These are phyloP conservation scores for Heliconius cydno DNA, from an alignment of 2,888 invertebrate genomes.

Conservation along the genomic window DNA sequence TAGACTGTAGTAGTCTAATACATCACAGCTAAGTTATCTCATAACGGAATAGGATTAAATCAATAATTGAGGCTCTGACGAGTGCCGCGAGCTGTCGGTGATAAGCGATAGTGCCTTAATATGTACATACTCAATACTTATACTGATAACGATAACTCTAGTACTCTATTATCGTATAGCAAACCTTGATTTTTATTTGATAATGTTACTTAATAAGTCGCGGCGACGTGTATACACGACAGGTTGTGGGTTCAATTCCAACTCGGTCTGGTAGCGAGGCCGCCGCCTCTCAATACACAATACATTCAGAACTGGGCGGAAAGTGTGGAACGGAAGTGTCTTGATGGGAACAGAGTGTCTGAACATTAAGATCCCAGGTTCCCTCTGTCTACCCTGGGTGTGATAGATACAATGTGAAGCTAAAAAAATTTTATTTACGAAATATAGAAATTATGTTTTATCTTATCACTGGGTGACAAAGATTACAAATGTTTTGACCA, in stretches of 20 bases:
- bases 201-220: not conserved
- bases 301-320: too few species aligned
- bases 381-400: too few species aligned
- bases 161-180: not conserved
- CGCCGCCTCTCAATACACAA: too few species aligned
- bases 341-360: too few species aligned
- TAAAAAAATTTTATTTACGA: not conserved
- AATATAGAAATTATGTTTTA: not conserved
- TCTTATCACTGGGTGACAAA: not conserved
- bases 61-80: conserved; percentile 17
- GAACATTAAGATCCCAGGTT: too few species aligned
- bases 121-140: not conserved
- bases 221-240: not conserved
- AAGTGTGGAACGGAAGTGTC: too few species aligned
- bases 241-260: not conserved
- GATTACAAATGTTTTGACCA: not conserved
- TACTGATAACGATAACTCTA: not conserved
- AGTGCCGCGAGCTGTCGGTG: not conserved
- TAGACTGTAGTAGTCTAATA: not conserved
- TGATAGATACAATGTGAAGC: too few species aligned
- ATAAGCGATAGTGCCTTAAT: conserved; percentile 16
- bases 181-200: not conserved
- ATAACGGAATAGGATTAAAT: not conserved
- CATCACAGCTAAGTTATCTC: not conserved
- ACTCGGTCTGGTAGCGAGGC: not conserved